These are phyloP conservation scores for Phylloscopus whistleri DNA, from an alignment of 2,113 vertebrate species.

Conservation along the genomic window DNA sequence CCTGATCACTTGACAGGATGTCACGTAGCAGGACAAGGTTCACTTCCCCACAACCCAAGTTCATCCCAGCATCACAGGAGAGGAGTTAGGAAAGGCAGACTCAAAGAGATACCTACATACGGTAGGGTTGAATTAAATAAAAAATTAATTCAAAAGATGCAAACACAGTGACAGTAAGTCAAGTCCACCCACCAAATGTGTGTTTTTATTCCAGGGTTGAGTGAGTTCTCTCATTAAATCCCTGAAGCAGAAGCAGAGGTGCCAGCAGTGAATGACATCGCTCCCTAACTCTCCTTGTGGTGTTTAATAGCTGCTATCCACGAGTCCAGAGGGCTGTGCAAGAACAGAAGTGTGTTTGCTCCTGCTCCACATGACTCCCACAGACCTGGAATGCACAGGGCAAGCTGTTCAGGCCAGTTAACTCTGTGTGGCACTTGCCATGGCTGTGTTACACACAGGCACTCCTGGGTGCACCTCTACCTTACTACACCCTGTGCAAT, in stretches of 20 bases:
- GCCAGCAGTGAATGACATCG: neutral
- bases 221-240: neutral
- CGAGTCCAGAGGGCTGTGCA: neutral
- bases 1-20: neutral
- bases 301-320: neutral
- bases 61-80: neutral
- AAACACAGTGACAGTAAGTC: neutral
- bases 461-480: neutral
- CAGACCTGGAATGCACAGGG: neutral
- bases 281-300: neutral
- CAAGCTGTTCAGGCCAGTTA: neutral
- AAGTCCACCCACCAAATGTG: neutral
- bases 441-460: neutral
- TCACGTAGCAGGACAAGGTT: neutral
- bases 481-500: neutral
- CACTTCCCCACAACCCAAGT: neutral
- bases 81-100: neutral
- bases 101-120: neutral
- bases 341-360: neutral
- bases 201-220: neutral
- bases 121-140: neutral
- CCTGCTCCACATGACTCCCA: neutral
- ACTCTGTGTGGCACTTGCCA: neutral
- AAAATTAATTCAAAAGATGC: neutral
- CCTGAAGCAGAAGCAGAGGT: neutral